These are phyloP conservation scores for Athalia rosae DNA, from an alignment of 2,888 invertebrate species.

Conservation along the genomic window DNA sequence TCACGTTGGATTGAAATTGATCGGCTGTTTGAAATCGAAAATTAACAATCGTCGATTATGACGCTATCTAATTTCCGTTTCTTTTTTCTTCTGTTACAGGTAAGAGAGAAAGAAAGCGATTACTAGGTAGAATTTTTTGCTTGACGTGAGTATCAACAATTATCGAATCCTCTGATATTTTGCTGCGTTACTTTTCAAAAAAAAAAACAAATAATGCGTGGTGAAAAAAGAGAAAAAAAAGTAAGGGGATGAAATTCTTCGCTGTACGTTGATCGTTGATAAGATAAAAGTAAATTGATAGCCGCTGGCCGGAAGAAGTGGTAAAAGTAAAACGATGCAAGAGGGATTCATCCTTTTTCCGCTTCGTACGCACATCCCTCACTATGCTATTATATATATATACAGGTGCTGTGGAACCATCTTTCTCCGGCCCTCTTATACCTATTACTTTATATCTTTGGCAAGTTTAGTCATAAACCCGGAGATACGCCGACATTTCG, in stretches of 20 bases:
- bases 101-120: slow-evolving; percentile 18
- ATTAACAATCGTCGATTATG: not conserved
- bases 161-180: not conserved
- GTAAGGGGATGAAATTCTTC: slow-evolving; percentile 13
- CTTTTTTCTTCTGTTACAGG: slow-evolving; percentile 32
- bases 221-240: not conserved
- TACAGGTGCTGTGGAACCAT: slow-evolving; percentile 1
- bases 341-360: slow-evolving; percentile 48
- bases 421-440: slow-evolving; percentile 38
- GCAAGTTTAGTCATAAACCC: slow-evolving; percentile 53
- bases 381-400: too few relatives aligned
- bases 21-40: too few relatives aligned
- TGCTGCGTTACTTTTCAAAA: not conserved
- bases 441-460: slow-evolving; percentile 50
- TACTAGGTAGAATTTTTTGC: not conserved
- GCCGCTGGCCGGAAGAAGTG: slow-evolving; percentile 28
- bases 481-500: slow-evolving; percentile 45
- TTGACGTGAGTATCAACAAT: slow-evolving; percentile 19
- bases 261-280: slow-evolving; percentile 30
- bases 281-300: slow-evolving; percentile 47
- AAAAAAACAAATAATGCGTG: too few relatives aligned
- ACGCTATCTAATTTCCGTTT: not conserved
- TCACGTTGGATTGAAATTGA: not conserved
- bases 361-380: slow-evolving; percentile 3
- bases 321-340: slow-evolving; percentile 37